Evolutionary conservation across 2,797 vertebrate genomes (phyloP), one percentile per base, ranked within the genome.

Genomic region (Amblyopsis hoosieri): DNA sequence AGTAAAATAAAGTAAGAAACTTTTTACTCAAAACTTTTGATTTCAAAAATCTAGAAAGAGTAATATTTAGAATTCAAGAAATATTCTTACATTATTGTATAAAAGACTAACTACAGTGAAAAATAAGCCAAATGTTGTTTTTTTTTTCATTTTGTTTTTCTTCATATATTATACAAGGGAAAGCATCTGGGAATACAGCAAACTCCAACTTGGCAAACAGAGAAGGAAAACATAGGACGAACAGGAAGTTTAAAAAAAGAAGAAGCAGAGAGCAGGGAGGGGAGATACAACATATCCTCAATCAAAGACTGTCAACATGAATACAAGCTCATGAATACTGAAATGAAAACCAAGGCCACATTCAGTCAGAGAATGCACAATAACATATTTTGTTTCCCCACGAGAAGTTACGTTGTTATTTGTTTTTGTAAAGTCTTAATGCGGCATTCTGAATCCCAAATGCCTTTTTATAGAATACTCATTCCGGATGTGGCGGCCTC

Each of bases 1-100:
- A 99, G 97, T 99, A 99, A 99, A 99, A 99, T 99, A 99, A 99
- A 99, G 96, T 99, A 99, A 97, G 96, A 99, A 99, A 99, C 93
- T 98, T 99, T 94, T 99, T 99, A 99, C 97, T 97, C 96, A 98
- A 99, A 99, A 98, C 94, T 95, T 98, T 98, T 88, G 94, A 96
- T 98, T 99, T 96, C 95, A 99, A 99, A 99, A 99, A 99, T 99
- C 97, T 99, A 99, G 96, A 99, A 99, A 99, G 97, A 99, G 97
- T 98, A 98, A 99, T 99, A 98, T 99, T 98, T 97, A 96, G 95
- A 98, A 96, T 98, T 98, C 96, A 98, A 99, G 97, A 99, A 98
- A 99, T 98, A 98, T 99, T 99, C 96, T 99, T 98, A 99, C 96
- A 98, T 98, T 96, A 97, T 99, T 96, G 97, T 99, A 99, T 98